These are phyloP conservation scores for Zaprionus taronus DNA, from an alignment of 1,140 invertebrate genomes.

Conservation along the genomic window DNA sequence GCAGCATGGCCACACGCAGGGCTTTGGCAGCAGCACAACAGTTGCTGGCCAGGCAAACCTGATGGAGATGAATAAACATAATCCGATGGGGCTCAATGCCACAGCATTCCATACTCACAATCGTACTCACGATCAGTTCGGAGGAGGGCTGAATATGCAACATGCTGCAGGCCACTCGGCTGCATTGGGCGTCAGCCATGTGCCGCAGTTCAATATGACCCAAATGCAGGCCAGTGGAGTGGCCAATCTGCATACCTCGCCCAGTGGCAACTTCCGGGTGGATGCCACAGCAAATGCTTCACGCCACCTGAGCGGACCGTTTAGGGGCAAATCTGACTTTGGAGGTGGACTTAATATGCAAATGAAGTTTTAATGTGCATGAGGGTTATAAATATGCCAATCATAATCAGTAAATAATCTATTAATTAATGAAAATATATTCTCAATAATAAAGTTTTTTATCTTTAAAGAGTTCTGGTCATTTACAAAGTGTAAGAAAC, in stretches of 20 bases:
- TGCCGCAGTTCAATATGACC: conserved; percentile 63
- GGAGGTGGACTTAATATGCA: conserved; percentile 50
- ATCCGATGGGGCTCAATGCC: conserved; percentile 33
- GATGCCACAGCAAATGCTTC: conserved; percentile 60
- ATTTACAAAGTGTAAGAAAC: not conserved
- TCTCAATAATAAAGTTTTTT: not conserved
- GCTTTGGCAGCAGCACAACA: conserved; percentile 50
- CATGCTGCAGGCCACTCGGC: conserved; percentile 54
- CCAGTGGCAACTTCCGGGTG: conserved; percentile 57
- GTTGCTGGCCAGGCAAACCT: conserved; percentile 49
- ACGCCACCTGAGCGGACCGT: conserved; percentile 61
- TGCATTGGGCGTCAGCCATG: conserved; percentile 46
- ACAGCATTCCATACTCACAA: conserved; percentile 56
- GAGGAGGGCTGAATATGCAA: conserved; percentile 49
- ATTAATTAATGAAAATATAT: too few species aligned
- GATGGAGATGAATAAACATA: conserved; percentile 24
- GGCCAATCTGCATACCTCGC: conserved; percentile 64
- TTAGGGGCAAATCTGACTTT: conserved; percentile 54
- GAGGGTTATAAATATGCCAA: not conserved
- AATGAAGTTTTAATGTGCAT: conserved; percentile 50
- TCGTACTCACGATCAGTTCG: conserved; percentile 54
- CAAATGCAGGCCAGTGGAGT: conserved; percentile 48
- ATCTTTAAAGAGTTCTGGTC: not conserved
- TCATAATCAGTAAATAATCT: not conserved
- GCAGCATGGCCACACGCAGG: conserved; percentile 55